A percentile compares a stretch with the other conserved stretches of the same genome.
Conservation (phyloP, 2,888 invertebrate species). For the Dryocosmus kuriphilus region DNA sequence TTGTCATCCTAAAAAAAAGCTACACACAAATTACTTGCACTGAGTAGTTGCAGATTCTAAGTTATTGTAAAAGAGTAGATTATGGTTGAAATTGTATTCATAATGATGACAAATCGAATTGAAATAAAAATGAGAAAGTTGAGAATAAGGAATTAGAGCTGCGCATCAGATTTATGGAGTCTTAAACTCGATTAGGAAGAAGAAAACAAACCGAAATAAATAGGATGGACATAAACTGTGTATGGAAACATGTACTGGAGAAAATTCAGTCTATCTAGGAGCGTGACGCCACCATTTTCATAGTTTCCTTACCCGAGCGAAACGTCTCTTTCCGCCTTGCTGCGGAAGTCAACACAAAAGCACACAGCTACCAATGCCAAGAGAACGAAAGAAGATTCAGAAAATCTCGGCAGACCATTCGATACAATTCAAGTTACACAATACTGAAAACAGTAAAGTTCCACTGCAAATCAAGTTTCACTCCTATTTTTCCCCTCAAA, state of each 20-base stretch:
- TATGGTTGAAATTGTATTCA: too few relatives aligned
- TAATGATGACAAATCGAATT: too few relatives aligned
- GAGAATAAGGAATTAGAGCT: too few relatives aligned
- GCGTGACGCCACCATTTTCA: constrained; percentile 60
- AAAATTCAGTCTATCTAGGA: constrained; percentile 54
- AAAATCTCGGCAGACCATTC: background rate
- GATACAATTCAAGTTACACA: background rate
- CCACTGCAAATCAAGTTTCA: background rate
- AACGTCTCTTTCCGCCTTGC: constrained; percentile 44
- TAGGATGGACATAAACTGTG: background rate
- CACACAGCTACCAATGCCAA: constrained; percentile 57
- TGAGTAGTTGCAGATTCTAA: too few relatives aligned
- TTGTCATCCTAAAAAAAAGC: too few relatives aligned
- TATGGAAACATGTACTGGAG: background rate
- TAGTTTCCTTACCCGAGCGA: constrained; percentile 50
- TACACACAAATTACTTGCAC: too few relatives aligned
- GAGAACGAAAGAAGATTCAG: constrained; percentile 42
- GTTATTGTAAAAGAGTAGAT: too few relatives aligned
- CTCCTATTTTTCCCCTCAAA: background rate
- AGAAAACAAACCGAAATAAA: background rate
- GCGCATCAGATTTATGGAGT: too few relatives aligned
- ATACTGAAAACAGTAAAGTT: background rate
- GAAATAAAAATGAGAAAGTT: too few relatives aligned
- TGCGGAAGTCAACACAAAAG: constrained; percentile 63
- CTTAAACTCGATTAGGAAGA: background rate